Evolutionary conservation across 2,797 vertebrate species (phyloP), one percentile per base, ranked within the genome.

Genomic region (Poeciliopsis gracilis): DNA sequence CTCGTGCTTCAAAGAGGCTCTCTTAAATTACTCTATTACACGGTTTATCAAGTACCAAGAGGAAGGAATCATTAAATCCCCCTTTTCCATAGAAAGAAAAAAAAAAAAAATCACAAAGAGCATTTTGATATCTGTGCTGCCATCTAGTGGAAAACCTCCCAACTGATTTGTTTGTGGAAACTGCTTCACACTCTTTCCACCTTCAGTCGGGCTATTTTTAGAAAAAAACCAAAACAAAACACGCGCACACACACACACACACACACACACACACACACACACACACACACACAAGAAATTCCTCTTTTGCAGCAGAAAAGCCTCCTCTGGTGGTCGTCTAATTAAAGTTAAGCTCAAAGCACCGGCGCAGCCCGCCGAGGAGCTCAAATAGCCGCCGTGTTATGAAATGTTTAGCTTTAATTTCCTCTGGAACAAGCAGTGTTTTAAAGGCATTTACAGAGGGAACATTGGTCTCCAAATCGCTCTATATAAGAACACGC

Each of bases 381-480:
- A 82, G 72, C 51, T 75, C 1, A 85, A 81, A 71, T 74, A 55
- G 73, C 25, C 75, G 13, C 55, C 75, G 75, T 71, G 77, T 86
- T 76, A 82, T 75, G 41, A 41, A 36, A 85, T 84, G 88, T 87
- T 91, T 81, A 66, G 80, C 83, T 91, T 93, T 91, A 87, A 92
- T 93, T 93, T 93, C 90, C 88, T 87, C 79, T 84, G 74, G 74
- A 90, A 53, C 76, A 72, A 38, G 75, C 46, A 1, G 9, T 90
- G 85, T 90, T 90, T 90, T 87, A 82, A 89, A 82, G 86, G 79
- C 79, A 80, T 90, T 91, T 85, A 83, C 76, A 80, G 66, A 72
- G 77, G 55, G 43, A 88, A 79, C 78, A 79, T 80, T 90, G 67
- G 49, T 75, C 55, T 5, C 55, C 77, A 80, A 77, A 70, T 72